These are phyloP conservation scores for Hipparchia semele DNA, from an alignment of 2,888 invertebrate species.

Conservation along the genomic window DNA sequence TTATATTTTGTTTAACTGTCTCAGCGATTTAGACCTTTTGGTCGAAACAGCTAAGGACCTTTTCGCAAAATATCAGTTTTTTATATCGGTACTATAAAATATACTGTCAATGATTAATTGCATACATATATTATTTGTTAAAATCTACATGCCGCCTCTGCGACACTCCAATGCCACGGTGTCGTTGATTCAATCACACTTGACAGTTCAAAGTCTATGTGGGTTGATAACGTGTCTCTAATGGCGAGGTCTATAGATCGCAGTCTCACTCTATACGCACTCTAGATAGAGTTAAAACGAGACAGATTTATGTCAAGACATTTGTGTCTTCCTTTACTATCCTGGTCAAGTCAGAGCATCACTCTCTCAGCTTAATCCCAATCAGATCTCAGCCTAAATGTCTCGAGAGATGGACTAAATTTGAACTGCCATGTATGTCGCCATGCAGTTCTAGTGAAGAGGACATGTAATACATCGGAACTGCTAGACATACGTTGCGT, in stretches of 20 bases:
- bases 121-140: slow-evolving; percentile 6
- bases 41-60: neutral
- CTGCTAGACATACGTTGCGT: no score
- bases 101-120: slow-evolving; percentile 8
- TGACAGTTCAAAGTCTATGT: slow-evolving; percentile 80
- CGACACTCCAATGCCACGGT: slow-evolving; percentile 4
- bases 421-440: no score
- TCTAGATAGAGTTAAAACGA: no score
- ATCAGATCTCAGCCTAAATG: no score
- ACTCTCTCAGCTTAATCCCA: no score
- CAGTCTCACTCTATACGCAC: no score
- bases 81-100: neutral
- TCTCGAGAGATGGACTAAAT: no score
- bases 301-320: no score
- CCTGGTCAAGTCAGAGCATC: no score
- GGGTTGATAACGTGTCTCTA: slow-evolving; percentile 70
- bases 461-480: no score
- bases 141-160: slow-evolving; percentile 17
- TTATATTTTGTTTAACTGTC: neutral
- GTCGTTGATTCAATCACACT: slow-evolving; percentile 77
- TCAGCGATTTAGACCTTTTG: neutral
- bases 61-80: neutral
- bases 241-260: slow-evolving; percentile 20
- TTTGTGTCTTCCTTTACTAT: no score
- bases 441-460: no score